Evolutionary conservation across 2,888 invertebrate species (phyloP), one percentile per base, ranked within the genome.

Genomic region (Schizotus pectinicornis): DNA sequence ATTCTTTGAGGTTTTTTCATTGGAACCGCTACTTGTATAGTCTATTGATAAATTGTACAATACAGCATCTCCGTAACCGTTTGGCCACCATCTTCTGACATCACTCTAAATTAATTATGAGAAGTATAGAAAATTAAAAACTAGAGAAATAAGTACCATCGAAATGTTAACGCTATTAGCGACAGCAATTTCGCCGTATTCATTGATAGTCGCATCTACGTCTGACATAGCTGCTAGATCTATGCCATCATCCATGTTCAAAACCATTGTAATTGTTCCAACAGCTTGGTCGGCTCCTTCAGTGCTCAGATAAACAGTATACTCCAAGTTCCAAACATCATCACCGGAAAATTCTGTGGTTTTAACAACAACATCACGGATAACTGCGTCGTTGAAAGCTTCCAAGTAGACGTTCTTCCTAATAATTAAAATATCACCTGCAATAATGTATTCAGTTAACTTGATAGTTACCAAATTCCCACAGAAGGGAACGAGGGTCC

Each of bases 401-500:
- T 89, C 86, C 35, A 93, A 77, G 55, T 81, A 82, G 0, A 88
- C 86, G 6, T 85, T 78, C 80, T 88, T 90, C 89, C 89, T 88
- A n/a, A 73, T 48, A 81, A 80, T 62, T 66, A 53, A 54, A 59
- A 54, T 45, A 32, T 50, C 12, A 56, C 35, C 30, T 35, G 11
- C 9, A 12, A 43, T 39, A 11, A 3, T 7, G 39, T 39, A 39
- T 3, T 12, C 3, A 12, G n/a, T 39, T 39, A 3, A 9, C 7
- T 9, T n/a, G 2, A n/a, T 39, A 13, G 7, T 78, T 83, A 93
- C 95, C 97, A 98, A 53, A 99, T 87, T 51, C 98, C 98, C 63
- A 91, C 86, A 1, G 95, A 94, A 0, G 97, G 94, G 65, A 96
- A 94, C 0, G 96, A 92, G 0, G 97, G 94, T 30, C 97, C 98